Conservation (phyloP, 2,113 vertebrate species). For the Canis aureus region DNA sequence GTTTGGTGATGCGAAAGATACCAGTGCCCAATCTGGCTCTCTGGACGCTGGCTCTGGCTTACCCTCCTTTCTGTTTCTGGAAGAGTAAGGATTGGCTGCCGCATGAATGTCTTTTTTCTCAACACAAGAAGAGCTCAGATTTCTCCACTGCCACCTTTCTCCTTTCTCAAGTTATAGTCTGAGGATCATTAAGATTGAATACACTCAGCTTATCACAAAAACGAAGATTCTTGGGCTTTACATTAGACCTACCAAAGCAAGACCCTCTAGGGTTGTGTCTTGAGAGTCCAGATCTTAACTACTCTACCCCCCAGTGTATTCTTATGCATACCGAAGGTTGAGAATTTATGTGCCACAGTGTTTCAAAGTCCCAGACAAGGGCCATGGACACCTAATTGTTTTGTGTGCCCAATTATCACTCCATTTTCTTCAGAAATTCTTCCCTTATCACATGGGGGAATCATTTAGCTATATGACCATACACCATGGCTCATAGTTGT, state of each 20-base stretch:
- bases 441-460: background rate
- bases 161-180: background rate
- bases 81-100: background rate
- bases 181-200: background rate
- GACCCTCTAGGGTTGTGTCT: background rate
- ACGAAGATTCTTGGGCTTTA: background rate
- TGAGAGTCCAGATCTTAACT: background rate
- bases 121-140: background rate
- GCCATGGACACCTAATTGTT: background rate
- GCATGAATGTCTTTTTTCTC: background rate
- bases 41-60: background rate
- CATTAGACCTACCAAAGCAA: background rate
- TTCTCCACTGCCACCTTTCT: background rate
- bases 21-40: background rate
- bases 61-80: background rate
- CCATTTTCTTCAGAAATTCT: background rate
- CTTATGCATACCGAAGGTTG: background rate
- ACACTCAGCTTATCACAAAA: background rate
- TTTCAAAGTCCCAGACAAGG: background rate
- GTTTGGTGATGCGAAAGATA: background rate
- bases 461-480: background rate
- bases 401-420: background rate
- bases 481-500: background rate
- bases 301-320: fast-evolving
- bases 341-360: background rate